phyloP scores from a whole-genome alignment of 2,888 invertebrate species.

The Tipula helvola region DNA sequence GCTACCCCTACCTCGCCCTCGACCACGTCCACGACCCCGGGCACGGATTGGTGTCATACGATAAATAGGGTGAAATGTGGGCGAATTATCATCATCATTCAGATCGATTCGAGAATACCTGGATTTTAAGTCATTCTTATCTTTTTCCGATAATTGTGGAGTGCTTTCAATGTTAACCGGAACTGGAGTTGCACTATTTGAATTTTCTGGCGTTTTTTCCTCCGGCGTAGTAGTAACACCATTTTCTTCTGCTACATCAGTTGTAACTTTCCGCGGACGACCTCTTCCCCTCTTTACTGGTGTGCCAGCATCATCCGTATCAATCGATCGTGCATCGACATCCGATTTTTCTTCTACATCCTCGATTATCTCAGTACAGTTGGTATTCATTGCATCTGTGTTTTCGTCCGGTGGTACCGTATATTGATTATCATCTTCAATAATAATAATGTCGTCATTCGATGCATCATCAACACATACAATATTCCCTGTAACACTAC shows the following conservation, averaged over 20 bases:
- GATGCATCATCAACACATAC: background rate
- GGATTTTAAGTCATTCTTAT: background rate
- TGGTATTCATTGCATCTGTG: background rate
- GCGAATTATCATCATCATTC: constrained; percentile 16
- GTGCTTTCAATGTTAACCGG: background rate
- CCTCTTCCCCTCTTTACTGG: constrained; percentile 17
- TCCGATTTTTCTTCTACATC: background rate
- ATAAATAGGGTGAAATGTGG: constrained; percentile 14
- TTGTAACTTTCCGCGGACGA: constrained; percentile 16
- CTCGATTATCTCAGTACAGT: background rate
- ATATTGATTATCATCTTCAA: background rate
- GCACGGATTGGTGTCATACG: background rate
- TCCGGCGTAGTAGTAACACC: background rate
- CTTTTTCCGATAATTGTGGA: background rate
- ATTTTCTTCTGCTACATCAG: background rate
- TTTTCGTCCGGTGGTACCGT: background rate
- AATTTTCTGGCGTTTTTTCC: background rate
- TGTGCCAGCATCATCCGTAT: background rate
- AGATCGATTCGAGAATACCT: background rate
- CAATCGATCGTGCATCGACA: background rate
- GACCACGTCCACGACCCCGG: constrained; percentile 20
- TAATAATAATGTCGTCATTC: constrained; percentile 9
- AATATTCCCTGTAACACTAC: background rate
- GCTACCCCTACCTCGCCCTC: constrained; percentile 27
- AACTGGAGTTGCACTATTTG: background rate